Conservation (phyloP, 2,797 vertebrate species). For the Peromyscus aztecus region DNA sequence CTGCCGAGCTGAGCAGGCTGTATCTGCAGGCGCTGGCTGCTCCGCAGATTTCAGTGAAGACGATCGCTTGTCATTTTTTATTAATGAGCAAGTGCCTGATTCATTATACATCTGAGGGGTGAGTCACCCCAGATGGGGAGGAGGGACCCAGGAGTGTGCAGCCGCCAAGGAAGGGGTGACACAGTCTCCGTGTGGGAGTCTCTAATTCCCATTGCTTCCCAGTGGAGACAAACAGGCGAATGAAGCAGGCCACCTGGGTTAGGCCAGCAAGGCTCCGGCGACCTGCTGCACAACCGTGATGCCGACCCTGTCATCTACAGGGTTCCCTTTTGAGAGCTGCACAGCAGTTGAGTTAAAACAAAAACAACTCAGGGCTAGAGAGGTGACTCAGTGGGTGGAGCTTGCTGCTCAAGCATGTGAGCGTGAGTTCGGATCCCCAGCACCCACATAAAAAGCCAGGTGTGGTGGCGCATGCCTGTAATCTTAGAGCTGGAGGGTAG, state of each 20-base stretch:
- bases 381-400: neutral
- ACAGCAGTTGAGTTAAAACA: neutral
- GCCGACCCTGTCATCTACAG: neutral
- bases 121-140: constrained; percentile 81
- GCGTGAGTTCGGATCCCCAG: neutral
- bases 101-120: constrained; percentile 89
- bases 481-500: neutral
- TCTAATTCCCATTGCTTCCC: constrained; percentile 56
- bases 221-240: neutral
- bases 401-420: too few species aligned
- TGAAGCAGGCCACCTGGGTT: neutral
- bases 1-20: constrained; percentile 78
- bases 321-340: neutral
- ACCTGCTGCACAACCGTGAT: neutral
- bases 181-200: neutral
- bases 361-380: neutral
- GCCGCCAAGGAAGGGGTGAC: constrained; percentile 41
- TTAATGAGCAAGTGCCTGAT: constrained; percentile 88
- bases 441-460: too few species aligned
- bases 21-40: constrained; percentile 82
- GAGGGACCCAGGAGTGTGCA: constrained; percentile 63
- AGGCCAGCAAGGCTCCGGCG: neutral
- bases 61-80: constrained; percentile 89
- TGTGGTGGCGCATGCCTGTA: neutral
- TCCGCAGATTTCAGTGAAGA: constrained; percentile 85